A percentile compares a stretch with the other conserved stretches of the same genome.
Conservation (phyloP, 2,797 vertebrate species). For the Premnoplex brunnescens region DNA sequence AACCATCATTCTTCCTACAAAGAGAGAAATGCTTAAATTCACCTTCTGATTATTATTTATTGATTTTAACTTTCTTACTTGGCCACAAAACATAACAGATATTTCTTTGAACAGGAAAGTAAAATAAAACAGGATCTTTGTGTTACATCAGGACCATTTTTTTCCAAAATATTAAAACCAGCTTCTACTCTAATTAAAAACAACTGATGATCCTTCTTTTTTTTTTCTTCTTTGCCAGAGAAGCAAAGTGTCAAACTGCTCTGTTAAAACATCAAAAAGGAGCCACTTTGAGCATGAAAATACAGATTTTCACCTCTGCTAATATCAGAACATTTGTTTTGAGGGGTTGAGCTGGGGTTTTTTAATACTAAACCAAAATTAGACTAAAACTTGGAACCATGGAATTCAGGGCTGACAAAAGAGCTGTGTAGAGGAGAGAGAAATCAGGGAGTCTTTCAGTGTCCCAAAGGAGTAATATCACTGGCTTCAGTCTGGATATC, state of each 20-base stretch:
- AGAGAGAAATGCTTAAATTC: neutral
- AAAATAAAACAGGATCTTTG: neutral
- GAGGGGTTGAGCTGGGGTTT: rapidly evolving
- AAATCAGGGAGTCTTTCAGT: neutral
- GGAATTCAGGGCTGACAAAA: neutral
- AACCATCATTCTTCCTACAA: neutral
- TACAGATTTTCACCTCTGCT: neutral
- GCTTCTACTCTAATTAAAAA: neutral
- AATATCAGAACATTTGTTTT: neutral
- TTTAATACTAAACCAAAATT: neutral
- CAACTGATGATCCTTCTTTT: neutral
- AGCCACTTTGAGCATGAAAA: neutral
- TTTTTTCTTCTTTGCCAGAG: neutral
- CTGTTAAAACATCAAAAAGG: neutral
- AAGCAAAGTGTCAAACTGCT: neutral
- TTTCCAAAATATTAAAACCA: neutral
- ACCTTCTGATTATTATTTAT: neutral
- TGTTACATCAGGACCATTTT: neutral
- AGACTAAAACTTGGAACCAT: neutral
- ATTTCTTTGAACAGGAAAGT: neutral
- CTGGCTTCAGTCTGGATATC: neutral
- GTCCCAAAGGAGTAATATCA: neutral
- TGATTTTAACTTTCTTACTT: neutral
- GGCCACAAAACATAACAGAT: neutral
- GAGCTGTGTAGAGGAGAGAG: neutral